These are phyloP conservation scores for Channa argus DNA, from an alignment of 2,113 vertebrate genomes.

Conservation along the genomic window DNA sequence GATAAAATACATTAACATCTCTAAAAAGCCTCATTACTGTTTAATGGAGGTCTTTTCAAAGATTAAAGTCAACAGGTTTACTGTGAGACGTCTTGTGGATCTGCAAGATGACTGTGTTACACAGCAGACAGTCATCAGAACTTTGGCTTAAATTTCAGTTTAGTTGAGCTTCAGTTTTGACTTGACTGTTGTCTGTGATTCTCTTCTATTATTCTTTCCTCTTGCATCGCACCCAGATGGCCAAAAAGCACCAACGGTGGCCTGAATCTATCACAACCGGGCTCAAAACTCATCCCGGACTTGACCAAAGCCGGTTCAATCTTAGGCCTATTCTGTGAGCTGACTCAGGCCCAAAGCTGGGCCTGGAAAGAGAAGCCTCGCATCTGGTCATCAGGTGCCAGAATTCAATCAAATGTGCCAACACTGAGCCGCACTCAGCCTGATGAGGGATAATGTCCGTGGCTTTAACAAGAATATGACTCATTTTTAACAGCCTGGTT, in stretches of 20 bases:
- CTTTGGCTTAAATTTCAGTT: background rate
- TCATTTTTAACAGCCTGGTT: background rate
- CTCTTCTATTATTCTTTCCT: too few species aligned
- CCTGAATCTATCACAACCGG: conserved; percentile 14
- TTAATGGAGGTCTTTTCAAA: too few species aligned
- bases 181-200: background rate
- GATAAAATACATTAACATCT: too few species aligned
- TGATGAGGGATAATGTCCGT: background rate
- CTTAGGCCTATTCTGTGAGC: background rate
- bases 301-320: conserved; percentile 15
- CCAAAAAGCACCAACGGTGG: background rate
- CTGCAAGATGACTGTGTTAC: too few species aligned
- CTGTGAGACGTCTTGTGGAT: too few species aligned
- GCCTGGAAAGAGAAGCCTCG: background rate
- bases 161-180: background rate
- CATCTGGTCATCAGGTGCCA: background rate
- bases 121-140: too few species aligned
- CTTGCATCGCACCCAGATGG: background rate
- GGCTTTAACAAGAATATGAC: background rate
- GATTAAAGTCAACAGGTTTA: too few species aligned
- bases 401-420: background rate
- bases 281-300: background rate
- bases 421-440: background rate
- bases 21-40: too few species aligned
- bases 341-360: conserved; percentile 2